Percentiles rank a stretch among this genome's conserved stretches.
phyloP scores from a whole-genome alignment of 1,140 invertebrate species.

The Zaprionus ornatus region DNA sequence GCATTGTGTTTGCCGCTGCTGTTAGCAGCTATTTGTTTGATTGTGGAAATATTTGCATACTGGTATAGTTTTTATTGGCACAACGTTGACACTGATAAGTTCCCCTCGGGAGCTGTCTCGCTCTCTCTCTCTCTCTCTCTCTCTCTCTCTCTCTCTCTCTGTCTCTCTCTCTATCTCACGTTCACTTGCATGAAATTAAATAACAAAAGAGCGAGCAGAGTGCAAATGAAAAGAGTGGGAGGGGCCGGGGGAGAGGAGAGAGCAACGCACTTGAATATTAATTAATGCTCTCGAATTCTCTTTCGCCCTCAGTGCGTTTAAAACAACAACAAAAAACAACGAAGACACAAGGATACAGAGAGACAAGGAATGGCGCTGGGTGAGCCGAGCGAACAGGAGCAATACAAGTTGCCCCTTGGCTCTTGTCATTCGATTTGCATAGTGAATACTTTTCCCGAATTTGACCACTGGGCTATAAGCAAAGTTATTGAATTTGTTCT shows the following conservation, averaged over 20 bases:
- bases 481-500: slow-evolving; percentile 57
- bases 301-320: slow-evolving; percentile 13
- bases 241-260: neutral
- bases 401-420: slow-evolving; percentile 49
- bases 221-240: slow-evolving; percentile 8
- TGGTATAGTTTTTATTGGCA: slow-evolving; percentile 81
- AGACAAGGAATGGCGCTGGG: neutral
- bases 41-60: slow-evolving; percentile 79
- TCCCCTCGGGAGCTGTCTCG: slow-evolving; percentile 55
- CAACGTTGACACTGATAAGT: slow-evolving; percentile 82
- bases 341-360: neutral
- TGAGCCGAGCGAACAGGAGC: neutral
- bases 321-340: slow-evolving; percentile 11
- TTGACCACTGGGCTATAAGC: slow-evolving; percentile 47
- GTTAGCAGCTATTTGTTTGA: slow-evolving; percentile 76
- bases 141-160: neutral
- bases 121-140: slow-evolving; percentile 11
- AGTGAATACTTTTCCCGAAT: slow-evolving; percentile 57
- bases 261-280: slow-evolving; percentile 52
- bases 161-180: neutral
- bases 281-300: slow-evolving; percentile 46
- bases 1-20: slow-evolving; percentile 53
- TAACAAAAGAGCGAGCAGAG: slow-evolving; percentile 42
- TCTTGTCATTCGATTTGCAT: slow-evolving; percentile 74
- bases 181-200: slow-evolving; percentile 58